Conservation (phyloP, 2,888 invertebrate genomes). For the Eupithecia insigniata region DNA sequence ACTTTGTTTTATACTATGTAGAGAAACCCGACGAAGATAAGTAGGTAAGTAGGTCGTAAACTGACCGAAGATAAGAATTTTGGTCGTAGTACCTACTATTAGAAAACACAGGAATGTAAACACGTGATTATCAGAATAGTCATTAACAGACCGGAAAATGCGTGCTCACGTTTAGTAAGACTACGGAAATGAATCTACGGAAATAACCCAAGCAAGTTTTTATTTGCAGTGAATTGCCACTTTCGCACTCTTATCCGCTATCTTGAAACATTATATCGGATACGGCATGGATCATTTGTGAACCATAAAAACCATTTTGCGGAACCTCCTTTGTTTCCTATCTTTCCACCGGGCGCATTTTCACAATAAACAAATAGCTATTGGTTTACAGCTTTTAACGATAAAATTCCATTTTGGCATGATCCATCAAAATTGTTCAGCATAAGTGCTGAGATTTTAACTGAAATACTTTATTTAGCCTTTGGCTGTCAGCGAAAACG, state of each 20-base stretch:
- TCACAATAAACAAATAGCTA: conserved; percentile 66
- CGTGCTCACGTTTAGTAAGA: neutral
- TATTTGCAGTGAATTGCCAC: conserved; percentile 10
- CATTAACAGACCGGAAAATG: conserved; percentile 7
- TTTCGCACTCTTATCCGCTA: conserved; percentile 11
- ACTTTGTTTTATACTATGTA: too few relatives aligned
- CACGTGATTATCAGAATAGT: neutral
- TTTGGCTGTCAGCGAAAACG: conserved; percentile 17
- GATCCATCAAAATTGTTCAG: conserved; percentile 22
- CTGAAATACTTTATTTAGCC: conserved; percentile 19
- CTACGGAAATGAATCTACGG: conserved; percentile 12
- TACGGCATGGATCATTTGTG: conserved; percentile 32
- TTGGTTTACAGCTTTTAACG: conserved; percentile 61
- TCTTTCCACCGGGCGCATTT: conserved; percentile 68
- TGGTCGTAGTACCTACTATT: neutral
- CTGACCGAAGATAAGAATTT: neutral
- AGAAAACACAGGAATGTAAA: neutral
- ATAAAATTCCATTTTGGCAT: conserved; percentile 58
- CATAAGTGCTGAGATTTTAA: conserved; percentile 20
- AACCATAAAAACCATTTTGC: conserved; percentile 69
- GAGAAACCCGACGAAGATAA: too few relatives aligned
- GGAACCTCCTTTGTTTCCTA: conserved; percentile 73
- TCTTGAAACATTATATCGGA: conserved; percentile 26
- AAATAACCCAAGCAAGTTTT: conserved; percentile 4
- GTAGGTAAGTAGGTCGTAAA: too few relatives aligned